Base-by-base conservation (phyloP, 2,888 invertebrate species). In the Prenolepis imparis region DNA sequence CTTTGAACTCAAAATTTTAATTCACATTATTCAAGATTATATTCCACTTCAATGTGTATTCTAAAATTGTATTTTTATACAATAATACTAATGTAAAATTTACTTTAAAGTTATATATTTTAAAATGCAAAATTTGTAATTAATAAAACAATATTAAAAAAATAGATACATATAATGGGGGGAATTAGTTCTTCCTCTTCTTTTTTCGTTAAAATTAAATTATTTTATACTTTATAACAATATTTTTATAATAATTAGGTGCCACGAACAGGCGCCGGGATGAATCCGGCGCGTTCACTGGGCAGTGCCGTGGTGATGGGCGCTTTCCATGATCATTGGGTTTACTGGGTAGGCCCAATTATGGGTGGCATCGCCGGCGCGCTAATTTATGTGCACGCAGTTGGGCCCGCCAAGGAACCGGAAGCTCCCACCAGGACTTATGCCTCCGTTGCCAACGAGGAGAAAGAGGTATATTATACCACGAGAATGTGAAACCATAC, bases 261-360 rank as follows among this genome's bases (percentile, higher is more conserved):
- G 52, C 95, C 95, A 57, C 95, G 95, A 90, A 98, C 98, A 12
- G 98, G 98, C 64, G 96, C 98, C 57, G 97, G 98, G 91, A 98
- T 98, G 98, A 98, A 98, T 95, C 98, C 98, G 0, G 98, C 98
- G 0, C 96, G 98, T 86, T 97, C 97, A 84, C 96, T 98, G 92
- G 98, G 98, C 83, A 97, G 98, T 0, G 98, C 98, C 2, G 96
- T 98, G 36, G 96, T 98, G 82, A 96, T 96, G 88, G 96, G 96
- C 85, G 95, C 95, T 44, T 98, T 98, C 97, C 95, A 95, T 4
- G 95, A 97, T 90, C 98, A 98, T 92, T 98, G 98, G 98, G 97
- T 98, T 0, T 98, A 98, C 95, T 98, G 98, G 98, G 96, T 97
- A n/a, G 98, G 98, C 0, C 98, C 98, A 0, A 96, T 97, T 84